Evolutionary conservation across 1,140 invertebrate genomes (phyloP).

Genomic region (Chrysomallon squamiferum): DNA sequence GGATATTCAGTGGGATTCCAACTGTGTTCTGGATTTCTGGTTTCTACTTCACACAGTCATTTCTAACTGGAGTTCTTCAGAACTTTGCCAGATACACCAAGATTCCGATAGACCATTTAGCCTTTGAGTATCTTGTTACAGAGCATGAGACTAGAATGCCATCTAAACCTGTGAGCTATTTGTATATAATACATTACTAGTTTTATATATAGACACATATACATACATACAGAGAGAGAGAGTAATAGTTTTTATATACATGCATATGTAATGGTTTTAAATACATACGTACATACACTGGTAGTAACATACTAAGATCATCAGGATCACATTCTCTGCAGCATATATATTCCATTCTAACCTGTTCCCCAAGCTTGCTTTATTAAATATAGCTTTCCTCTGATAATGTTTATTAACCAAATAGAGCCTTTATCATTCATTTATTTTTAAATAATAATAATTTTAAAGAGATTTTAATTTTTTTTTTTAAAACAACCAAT

Average conservation of each 20-base stretch:
- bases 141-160: conserved; percentile 41
- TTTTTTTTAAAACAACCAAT: no score
- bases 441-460: no score
- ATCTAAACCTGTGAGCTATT: conserved; percentile 51
- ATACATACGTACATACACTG: no score
- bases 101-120: conserved; percentile 63
- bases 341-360: no score
- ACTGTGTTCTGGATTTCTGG: conserved; percentile 64
- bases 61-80: conserved; percentile 63
- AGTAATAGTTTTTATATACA: neutral
- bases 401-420: no score
- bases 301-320: no score
- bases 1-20: conserved; percentile 58
- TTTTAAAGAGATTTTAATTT: no score
- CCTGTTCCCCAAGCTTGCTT: no score
- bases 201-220: neutral
- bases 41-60: conserved; percentile 66
- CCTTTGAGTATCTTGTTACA: conserved; percentile 62
- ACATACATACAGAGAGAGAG: neutral
- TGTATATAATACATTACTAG: neutral
- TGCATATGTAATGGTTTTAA: no score
- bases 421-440: no score
- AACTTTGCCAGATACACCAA: conserved; percentile 63
- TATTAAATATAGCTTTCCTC: no score
- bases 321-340: no score